phyloP scores from a whole-genome alignment of 1,140 invertebrate genomes.

The Zophobas morio region DNA sequence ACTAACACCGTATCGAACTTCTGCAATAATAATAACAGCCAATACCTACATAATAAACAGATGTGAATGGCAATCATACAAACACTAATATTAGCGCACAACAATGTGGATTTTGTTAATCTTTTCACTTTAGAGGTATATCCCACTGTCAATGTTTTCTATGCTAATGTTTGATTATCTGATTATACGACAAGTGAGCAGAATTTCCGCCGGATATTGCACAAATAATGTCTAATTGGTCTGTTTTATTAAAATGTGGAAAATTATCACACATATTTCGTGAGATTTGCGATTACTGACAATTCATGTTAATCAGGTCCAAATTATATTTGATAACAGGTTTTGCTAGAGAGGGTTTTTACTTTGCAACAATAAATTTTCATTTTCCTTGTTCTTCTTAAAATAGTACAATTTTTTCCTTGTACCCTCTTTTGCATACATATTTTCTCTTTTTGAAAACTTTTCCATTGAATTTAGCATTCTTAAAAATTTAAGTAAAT shows the following conservation, averaged over 20 bases:
- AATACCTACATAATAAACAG: conserved; percentile 42
- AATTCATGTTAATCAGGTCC: no score
- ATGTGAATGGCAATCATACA: conserved; percentile 43
- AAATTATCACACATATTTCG: background rate
- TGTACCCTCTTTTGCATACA: no score
- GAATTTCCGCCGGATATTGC: conserved; percentile 44
- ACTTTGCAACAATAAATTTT: no score
- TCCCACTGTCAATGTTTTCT: conserved; percentile 56
- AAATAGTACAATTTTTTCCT: no score
- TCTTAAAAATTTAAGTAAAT: no score
- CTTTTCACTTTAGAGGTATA: conserved; percentile 54
- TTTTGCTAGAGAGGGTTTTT: no score
- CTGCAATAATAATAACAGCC: background rate
- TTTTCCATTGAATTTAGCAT: no score
- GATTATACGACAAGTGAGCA: conserved; percentile 52
- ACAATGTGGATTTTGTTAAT: conserved; percentile 51
- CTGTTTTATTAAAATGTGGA: conserved; percentile 9
- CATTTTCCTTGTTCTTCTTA: no score
- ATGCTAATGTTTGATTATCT: conserved; percentile 56
- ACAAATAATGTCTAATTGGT: conserved; percentile 14
- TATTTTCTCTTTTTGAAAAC: no score
- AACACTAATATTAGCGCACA: conserved; percentile 46
- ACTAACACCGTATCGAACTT: background rate
- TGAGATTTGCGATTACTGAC: background rate
- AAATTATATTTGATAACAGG: no score